Evolutionary conservation across 2,888 invertebrate species (phyloP), one percentile per base, ranked within the genome.

Genomic region (Geotrupes spiniger): DNA sequence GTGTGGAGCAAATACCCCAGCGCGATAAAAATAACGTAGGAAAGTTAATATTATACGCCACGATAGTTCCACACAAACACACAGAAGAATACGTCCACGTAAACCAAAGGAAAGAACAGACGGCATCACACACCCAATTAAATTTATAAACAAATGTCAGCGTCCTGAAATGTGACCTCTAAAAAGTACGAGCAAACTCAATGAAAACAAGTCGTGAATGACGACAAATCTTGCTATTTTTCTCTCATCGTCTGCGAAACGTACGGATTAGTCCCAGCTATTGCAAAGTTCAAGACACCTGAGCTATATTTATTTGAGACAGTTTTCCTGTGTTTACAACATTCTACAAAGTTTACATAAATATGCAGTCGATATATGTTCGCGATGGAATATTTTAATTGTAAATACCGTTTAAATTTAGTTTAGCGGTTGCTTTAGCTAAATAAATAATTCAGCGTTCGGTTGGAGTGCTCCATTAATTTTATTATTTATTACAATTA

Each of bases 211-310:
- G 43, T 36, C 43, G 43, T 54, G 54, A 56, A 57, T 57, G 56
- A 54, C 56, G 54, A 60, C 58, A 60, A 60, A 58, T 59, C 56
- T 54, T 53, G 52, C 55, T 56, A 53, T 54, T 57, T 59, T 58
- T 57, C 56, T 33, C 17, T 5, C 45, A 12, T 36, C 31, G 14
- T 25, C 40, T 6, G 40, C 39, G 21, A 15, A 11, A 11, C 25
- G 28, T 14, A 26, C 28, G 26, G 36, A 28, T 40, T 28, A 29
- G 12, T 47, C 57, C 43, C 55, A 54, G 52, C 54, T 49, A 42
- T 31, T 25, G 37, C 52, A 57, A 58, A 65, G 65, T 67, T 67
- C 63, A 65, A 66, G 61, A 65, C 62, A 67, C 64, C 64, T 65
- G 64, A 61, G 58, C 56, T 55, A 56, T 59, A 63, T 67, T 65